phyloP scores from a whole-genome alignment of 2,113 vertebrate genomes.

The Clarias magur region DNA sequence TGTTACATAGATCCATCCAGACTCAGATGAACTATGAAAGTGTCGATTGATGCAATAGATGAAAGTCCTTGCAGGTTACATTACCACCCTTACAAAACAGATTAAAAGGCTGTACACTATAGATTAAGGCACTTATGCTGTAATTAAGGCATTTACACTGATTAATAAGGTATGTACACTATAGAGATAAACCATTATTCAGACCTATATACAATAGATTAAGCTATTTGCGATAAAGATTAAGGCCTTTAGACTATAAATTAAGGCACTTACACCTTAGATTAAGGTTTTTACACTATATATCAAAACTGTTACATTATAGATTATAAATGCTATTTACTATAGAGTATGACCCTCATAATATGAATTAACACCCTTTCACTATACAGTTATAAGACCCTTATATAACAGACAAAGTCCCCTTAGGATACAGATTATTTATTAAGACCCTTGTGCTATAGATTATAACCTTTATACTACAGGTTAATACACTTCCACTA shows the following conservation, averaged over 20 bases:
- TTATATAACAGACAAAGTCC: neutral
- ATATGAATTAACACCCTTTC: neutral
- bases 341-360: neutral
- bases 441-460: neutral
- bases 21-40: too few species aligned
- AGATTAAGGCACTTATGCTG: neutral
- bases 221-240: too few species aligned
- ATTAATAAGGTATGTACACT: neutral
- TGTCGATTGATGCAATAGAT: neutral
- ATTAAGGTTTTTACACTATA: neutral
- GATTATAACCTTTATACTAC: neutral
- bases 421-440: neutral
- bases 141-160: neutral
- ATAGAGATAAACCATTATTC: neutral
- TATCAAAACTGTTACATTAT: neutral
- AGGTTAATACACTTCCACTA: neutral
- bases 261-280: neutral
- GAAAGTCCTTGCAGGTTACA: neutral
- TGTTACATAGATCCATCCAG: too few species aligned
- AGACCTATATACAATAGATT: too few species aligned
- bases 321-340: neutral
- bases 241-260: neutral
- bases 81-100: neutral
- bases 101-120: neutral
- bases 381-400: neutral